Percentiles rank a stretch among this genome's conserved stretches.
These are phyloP conservation scores for Drosophila pseudoobscura DNA, from an alignment of 1,140 invertebrate species.

Conservation along the genomic window DNA sequence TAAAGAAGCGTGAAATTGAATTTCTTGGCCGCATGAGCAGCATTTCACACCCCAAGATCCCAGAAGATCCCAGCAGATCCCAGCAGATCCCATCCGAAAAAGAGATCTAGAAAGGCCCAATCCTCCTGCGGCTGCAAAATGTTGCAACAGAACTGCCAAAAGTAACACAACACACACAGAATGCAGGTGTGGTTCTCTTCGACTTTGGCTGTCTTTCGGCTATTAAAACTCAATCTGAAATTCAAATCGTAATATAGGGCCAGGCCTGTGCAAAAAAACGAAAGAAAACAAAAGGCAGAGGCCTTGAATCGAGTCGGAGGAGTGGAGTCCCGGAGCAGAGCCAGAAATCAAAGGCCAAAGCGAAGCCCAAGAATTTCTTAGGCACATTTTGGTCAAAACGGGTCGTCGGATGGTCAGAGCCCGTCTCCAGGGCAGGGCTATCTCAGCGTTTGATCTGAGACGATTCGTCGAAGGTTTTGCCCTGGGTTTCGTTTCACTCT, in stretches of 20 bases:
- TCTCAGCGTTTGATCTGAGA: conserved; percentile 69
- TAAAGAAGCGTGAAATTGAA: conserved; percentile 82
- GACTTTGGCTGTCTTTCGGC: conserved; percentile 38
- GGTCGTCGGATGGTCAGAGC: conserved; percentile 21
- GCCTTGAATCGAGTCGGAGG: conserved; percentile 29
- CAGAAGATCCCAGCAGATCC: neutral
- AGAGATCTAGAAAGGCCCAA: conserved; percentile 27
- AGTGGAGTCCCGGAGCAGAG: conserved; percentile 8
- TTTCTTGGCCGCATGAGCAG: conserved; percentile 60
- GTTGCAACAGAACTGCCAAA: conserved; percentile 47
- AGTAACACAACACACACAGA: conserved; percentile 44
- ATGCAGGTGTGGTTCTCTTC: conserved; percentile 72
- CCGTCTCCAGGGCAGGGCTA: conserved; percentile 32
- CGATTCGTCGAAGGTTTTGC: conserved; percentile 60
- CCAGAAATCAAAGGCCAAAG: conserved; percentile 53
- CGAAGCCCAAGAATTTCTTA: conserved; percentile 64
- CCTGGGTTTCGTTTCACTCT: conserved; percentile 4
- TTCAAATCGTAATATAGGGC: conserved; percentile 80
- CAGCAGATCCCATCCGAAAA: no score
- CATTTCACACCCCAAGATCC: conserved; percentile 65
- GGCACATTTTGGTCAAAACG: conserved; percentile 58
- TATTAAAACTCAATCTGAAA: conserved; percentile 83
- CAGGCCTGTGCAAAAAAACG: conserved; percentile 23
- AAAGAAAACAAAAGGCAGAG: conserved; percentile 11
- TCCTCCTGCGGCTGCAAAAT: conserved; percentile 27